A percentile compares a stretch with the other conserved stretches of the same genome.
Conservation (phyloP, 2,888 invertebrate species). For the Choristoneura rosaceana region DNA sequence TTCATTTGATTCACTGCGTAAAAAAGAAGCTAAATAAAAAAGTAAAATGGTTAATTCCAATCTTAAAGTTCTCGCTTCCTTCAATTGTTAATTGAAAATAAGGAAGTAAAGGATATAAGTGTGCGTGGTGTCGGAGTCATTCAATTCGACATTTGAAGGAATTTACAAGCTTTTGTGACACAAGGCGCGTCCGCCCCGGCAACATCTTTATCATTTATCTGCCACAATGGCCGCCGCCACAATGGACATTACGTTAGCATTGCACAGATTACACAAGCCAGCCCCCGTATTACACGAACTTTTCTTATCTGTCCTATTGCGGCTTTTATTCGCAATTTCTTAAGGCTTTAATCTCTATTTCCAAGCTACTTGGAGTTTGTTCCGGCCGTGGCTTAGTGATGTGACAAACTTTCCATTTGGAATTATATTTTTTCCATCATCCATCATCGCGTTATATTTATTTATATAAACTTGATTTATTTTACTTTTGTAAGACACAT, state of each 20-base stretch:
- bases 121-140: not conserved
- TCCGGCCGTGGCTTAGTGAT: conserved; percentile 14
- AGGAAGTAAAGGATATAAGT: conserved; percentile 5
- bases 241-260: not conserved
- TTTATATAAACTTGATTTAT: no score
- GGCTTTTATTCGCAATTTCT: not conserved
- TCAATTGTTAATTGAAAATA: not conserved
- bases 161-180: not conserved
- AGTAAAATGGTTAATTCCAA: not conserved
- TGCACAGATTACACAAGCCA: conserved; percentile 27
- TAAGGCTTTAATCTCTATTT: conserved; percentile 3
- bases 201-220: not conserved
- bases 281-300: conserved; percentile 36
- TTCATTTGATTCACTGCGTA: no score
- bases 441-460: no score
- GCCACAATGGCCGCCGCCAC: not conserved
- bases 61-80: not conserved
- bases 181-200: not conserved
- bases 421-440: no score
- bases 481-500: no score
- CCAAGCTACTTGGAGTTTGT: conserved; percentile 16
- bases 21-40: not conserved
- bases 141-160: not conserved
- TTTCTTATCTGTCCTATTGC: not conserved
- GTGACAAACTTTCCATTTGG: not conserved